These are phyloP conservation scores for Plagodis dolabraria DNA, from an alignment of 2,888 invertebrate species.

Conservation along the genomic window DNA sequence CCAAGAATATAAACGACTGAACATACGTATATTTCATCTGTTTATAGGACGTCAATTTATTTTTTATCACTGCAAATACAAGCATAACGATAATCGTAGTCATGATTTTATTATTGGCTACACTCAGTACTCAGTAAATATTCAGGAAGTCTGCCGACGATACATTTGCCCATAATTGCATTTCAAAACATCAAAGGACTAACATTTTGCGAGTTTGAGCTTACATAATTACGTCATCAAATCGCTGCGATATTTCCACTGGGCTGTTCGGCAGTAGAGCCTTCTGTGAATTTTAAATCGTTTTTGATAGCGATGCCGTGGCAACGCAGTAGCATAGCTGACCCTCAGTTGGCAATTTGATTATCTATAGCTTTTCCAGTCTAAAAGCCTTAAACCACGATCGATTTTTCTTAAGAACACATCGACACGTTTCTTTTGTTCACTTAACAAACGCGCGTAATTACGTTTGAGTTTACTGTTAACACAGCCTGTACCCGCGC, in stretches of 20 bases:
- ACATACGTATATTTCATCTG: too few relatives aligned
- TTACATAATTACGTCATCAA: slow-evolving; percentile 75
- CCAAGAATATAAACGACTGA: too few relatives aligned
- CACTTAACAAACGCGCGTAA: slow-evolving; percentile 63
- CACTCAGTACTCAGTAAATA: slow-evolving; percentile 32
- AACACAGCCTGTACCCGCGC: slow-evolving; percentile 67
- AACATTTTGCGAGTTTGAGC: slow-evolving; percentile 61
- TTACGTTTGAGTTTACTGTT: slow-evolving; percentile 70
- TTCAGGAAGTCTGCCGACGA: slow-evolving; percentile 29
- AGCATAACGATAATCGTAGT: background rate
- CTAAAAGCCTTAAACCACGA: slow-evolving; percentile 32
- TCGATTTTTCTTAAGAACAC: slow-evolving; percentile 34
- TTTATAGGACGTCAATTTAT: too few relatives aligned
- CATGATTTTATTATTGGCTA: slow-evolving; percentile 1
- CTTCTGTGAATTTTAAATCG: slow-evolving; percentile 83
- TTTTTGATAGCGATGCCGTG: slow-evolving; percentile 71
- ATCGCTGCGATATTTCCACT: slow-evolving; percentile 65
- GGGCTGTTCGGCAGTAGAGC: slow-evolving; percentile 65
- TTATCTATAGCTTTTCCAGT: slow-evolving; percentile 42
- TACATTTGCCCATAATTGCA: slow-evolving; percentile 47
- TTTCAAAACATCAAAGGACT: slow-evolving; percentile 68
- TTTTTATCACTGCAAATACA: too few relatives aligned
- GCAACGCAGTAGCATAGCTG: slow-evolving; percentile 61
- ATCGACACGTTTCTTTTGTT: slow-evolving; percentile 51
- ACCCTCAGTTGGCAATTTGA: slow-evolving; percentile 62